Base-by-base conservation (phyloP, 2,113 vertebrate species). In the Hipposideros armiger region DNA sequence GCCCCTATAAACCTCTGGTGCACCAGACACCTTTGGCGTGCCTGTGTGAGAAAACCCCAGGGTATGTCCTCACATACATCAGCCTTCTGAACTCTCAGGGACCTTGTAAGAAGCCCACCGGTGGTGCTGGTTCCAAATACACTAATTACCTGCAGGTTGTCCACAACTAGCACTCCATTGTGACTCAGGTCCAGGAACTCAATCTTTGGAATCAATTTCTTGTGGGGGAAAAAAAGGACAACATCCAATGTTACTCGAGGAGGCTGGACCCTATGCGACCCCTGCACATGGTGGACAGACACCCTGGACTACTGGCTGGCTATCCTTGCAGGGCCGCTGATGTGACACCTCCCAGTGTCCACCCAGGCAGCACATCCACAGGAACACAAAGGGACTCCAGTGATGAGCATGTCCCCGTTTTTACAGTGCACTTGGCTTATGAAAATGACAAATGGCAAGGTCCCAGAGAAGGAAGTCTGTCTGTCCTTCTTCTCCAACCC, bases 181-280 rank as follows among this genome's bases (percentile, higher is more conserved):
- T 99, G 99, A 97, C 99, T 99, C 97, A 99, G 98, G 98, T 99
- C 99, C 95, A 99, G 98, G 97, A 99, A 99, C 97, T 99, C 99
- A 92, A 99, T 99, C 98, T 99, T 99, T 0, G 99, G 99, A 97
- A 99, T 99, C 91, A 99, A 97, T 99, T 99, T 99, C 99, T 99
- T 97, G 42, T 97, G 92, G 58, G 26, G 28, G 19, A 19, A 64
- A 19, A 19, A 67, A 83, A 86, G 90, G 88, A 95, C 36, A 86
- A 95, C 11, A 56, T 4, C 10, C 1, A 2, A 60, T 3, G 10
- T 93, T 93, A 95, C 19, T 92, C 69, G 66, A 83, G 70, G 69
- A 84, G 19, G 26, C 6, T 56, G 40, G 40, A 60, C 14, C 26
- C 54, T 28, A 28, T 0, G 26, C 2, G 4, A 76, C 24, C n/a